Conservation (phyloP, 2,888 invertebrate species). For the Cryptus viduatorius region DNA sequence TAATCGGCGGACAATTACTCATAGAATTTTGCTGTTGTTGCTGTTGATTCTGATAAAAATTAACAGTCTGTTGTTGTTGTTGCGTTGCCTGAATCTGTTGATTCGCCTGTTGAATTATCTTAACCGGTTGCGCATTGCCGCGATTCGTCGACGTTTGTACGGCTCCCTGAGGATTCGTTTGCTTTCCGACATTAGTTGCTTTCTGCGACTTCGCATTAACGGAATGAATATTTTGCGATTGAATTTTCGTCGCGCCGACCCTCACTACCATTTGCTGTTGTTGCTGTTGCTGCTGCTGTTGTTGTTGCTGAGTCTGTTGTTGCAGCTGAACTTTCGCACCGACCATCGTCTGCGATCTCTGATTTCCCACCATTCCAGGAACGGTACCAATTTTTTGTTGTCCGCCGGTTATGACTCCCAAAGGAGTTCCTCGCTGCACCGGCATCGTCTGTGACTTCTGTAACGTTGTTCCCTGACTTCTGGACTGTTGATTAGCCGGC, state of each 20-base stretch:
- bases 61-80: slow-evolving; percentile 81
- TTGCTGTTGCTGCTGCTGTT: slow-evolving; percentile 52
- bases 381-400: slow-evolving; percentile 75
- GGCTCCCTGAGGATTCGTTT: slow-evolving; percentile 72
- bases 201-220: slow-evolving; percentile 76
- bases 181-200: slow-evolving; percentile 72
- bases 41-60: slow-evolving; percentile 76
- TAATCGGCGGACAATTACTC: slow-evolving; percentile 71
- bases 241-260: slow-evolving; percentile 76
- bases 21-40: slow-evolving; percentile 72
- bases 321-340: slow-evolving; percentile 72
- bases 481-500: slow-evolving; percentile 65
- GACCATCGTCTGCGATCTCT: slow-evolving; percentile 68
- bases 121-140: slow-evolving; percentile 84
- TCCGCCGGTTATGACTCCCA: slow-evolving; percentile 62
- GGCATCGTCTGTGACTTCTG: slow-evolving; percentile 74
- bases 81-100: slow-evolving; percentile 73
- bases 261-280: slow-evolving; percentile 79
- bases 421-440: slow-evolving; percentile 51
- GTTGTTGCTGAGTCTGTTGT: slow-evolving; percentile 65
- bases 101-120: slow-evolving; percentile 85
- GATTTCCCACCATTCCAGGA: slow-evolving; percentile 71
- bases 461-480: slow-evolving; percentile 67
- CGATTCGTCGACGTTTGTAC: slow-evolving; percentile 34
- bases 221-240: slow-evolving; percentile 72